Percentiles rank a stretch among this genome's conserved stretches.
Evolutionary conservation across 2,797 vertebrate species (phyloP).

Genomic region (Lepus oiostolus): DNA sequence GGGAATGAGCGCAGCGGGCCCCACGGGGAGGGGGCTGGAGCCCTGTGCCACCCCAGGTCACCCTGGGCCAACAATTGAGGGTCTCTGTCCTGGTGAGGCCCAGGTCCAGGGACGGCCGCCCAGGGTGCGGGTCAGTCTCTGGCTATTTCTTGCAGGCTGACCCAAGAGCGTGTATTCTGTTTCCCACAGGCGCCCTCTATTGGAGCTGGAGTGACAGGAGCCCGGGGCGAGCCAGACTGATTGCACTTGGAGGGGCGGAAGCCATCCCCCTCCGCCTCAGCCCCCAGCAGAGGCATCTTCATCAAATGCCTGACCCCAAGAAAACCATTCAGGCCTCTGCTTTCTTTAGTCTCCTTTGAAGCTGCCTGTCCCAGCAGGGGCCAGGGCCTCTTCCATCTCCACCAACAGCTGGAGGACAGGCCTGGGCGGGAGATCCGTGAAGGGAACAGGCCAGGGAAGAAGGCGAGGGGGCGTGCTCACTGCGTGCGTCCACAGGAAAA

Average conservation of each 20-base stretch:
- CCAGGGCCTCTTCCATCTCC: rapidly evolving
- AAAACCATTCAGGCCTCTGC: neutral
- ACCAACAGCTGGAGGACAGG: slow-evolving; percentile 51
- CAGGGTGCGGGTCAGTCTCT: neutral
- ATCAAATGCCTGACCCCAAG: slow-evolving; percentile 35
- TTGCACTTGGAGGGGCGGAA: neutral
- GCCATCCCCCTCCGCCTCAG: neutral
- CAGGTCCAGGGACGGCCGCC: neutral
- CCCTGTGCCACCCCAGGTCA: neutral
- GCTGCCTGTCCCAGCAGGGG: slow-evolving; percentile 26
- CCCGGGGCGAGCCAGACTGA: neutral
- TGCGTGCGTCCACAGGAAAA: too few relatives aligned
- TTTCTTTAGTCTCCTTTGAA: slow-evolving; percentile 40
- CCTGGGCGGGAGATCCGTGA: rapidly evolving
- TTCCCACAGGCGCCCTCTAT: neutral
- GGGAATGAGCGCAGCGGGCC: neutral
- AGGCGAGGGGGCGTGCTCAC: too few relatives aligned
- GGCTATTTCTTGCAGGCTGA: neutral
- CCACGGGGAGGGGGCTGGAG: rapidly evolving
- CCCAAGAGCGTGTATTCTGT: neutral
- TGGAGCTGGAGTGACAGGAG: neutral
- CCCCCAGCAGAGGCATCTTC: neutral
- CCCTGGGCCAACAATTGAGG: rapidly evolving
- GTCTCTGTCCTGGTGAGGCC: neutral
- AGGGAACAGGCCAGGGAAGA: neutral